Percentiles rank a stretch among this genome's conserved stretches.
phyloP scores from a whole-genome alignment of 2,113 vertebrate genomes.

The Machaerirhynchus nigripectus region DNA sequence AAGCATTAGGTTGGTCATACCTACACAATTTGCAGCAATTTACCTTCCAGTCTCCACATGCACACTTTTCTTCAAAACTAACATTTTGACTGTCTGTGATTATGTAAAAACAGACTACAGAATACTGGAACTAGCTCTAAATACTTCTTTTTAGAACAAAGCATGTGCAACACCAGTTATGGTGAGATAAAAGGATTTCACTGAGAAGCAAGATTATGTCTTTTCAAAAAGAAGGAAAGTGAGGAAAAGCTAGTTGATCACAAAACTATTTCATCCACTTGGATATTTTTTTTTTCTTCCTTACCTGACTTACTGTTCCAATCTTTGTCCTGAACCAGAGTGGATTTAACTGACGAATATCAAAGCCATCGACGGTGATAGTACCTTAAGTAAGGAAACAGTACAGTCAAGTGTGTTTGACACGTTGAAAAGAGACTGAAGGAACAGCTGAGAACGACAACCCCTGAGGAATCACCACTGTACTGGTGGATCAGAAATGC shows the following conservation, averaged over 20 bases:
- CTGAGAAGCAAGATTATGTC: background rate
- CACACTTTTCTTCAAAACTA: background rate
- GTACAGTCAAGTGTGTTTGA: background rate
- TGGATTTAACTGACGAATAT: conserved; percentile 89
- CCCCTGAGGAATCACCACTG: background rate
- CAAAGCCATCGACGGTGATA: conserved; percentile 83
- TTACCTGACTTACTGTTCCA: conserved; percentile 96
- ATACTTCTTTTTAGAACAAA: background rate
- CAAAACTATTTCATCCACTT: background rate
- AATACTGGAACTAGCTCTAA: background rate
- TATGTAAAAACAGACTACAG: background rate
- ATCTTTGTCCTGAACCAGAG: conserved; percentile 89
- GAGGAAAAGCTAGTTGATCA: background rate
- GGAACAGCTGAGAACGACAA: background rate
- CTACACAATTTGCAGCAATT: background rate
- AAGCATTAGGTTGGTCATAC: background rate
- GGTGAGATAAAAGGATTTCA: background rate
- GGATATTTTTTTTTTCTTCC: background rate
- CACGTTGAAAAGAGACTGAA: background rate
- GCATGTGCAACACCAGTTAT: background rate
- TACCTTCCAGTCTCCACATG: background rate
- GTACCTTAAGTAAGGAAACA: conserved; percentile 73
- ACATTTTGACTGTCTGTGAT: background rate
- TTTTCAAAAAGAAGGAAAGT: background rate
- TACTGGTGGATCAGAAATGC: background rate